Base-by-base conservation (phyloP, 2,888 invertebrate species). In the Anaspis maculata region DNA sequence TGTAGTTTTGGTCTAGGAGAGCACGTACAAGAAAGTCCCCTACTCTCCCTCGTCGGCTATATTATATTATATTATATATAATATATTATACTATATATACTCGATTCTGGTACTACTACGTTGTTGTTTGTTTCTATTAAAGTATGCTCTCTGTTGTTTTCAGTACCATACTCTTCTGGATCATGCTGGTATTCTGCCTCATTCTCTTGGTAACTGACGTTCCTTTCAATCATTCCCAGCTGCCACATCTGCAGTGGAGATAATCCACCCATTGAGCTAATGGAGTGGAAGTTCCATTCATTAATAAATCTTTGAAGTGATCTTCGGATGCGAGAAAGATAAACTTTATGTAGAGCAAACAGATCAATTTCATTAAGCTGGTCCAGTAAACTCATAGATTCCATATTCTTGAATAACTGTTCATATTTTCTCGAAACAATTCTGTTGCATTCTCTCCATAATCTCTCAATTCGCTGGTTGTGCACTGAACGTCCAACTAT, bases 381-480 rank as follows among this genome's bases (percentile, higher is more conserved):
- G 24, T 33, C 31, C 19, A 37, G 30, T 6, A 26, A 19, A 23
- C 32, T 33, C 11, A 28, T 24, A 12, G 32, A 13, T 32, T 37
- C 30, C 41, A 41, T 41, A 19, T 26, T 26, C 15, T 23, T 11
- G 30, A 41, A 41, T 24, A 41, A n/a, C 15, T 30, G n/a, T 34
- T 41, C 37, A 15, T 15, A 34, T 23, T 34, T 33, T 31, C 31
- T 34, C 3, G 34, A 21, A 3, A 39, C 34, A 11, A 34, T 30
- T 27, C 41, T 16, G 15, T 41, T 41, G 10, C 39, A 37, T 31
- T 41, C 41, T 5, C 39, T n/a, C 41, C 41, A 41, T 10, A 37
- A 27, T 12, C 39, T 25, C 21, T 39, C 39, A 15, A 39, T 37
- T 16, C 39, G 22, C 23, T 41, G 39, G 25, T 41, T 41, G 16